These are phyloP conservation scores for Ferrisia virgata DNA, from an alignment of 2,888 invertebrate genomes.

Conservation along the genomic window DNA sequence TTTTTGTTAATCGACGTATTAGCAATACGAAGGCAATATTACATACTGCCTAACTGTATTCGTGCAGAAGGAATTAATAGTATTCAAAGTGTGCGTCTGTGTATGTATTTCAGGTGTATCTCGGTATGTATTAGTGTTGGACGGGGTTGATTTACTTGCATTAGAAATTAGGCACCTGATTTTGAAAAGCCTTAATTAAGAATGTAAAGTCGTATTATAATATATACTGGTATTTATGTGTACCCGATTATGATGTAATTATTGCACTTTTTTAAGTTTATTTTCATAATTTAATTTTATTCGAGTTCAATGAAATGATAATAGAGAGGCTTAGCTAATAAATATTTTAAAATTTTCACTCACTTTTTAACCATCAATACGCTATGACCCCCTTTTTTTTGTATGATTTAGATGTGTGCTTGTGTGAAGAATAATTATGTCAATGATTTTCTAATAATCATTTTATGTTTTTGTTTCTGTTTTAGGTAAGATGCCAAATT, in stretches of 20 bases:
- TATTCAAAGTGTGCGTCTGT: background rate
- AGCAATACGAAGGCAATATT: background rate
- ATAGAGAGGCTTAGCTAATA: too few relatives aligned
- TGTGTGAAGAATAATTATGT: too few relatives aligned
- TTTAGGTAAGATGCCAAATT: background rate
- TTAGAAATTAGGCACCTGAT: background rate
- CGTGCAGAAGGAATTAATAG: background rate
- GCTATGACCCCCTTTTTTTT: too few relatives aligned
- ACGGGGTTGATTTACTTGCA: background rate
- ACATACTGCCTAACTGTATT: background rate
- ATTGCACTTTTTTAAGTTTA: background rate
- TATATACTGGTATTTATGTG: background rate
- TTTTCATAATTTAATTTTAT: background rate
- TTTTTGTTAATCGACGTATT: constrained; percentile 1
- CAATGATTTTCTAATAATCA: too few relatives aligned
- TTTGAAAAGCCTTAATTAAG: background rate
- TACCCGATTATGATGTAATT: background rate
- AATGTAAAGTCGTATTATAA: background rate
- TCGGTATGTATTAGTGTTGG: too few relatives aligned
- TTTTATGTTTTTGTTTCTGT: background rate
- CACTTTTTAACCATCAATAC: too few relatives aligned
- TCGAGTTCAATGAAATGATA: too few relatives aligned
- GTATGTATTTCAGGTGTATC: background rate
- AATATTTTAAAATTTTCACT: background rate
- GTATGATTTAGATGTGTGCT: too few relatives aligned